Evolutionary conservation across 2,888 invertebrate species (phyloP), one percentile per base, ranked within the genome.

Genomic region (Netelia fuscicornis): DNA sequence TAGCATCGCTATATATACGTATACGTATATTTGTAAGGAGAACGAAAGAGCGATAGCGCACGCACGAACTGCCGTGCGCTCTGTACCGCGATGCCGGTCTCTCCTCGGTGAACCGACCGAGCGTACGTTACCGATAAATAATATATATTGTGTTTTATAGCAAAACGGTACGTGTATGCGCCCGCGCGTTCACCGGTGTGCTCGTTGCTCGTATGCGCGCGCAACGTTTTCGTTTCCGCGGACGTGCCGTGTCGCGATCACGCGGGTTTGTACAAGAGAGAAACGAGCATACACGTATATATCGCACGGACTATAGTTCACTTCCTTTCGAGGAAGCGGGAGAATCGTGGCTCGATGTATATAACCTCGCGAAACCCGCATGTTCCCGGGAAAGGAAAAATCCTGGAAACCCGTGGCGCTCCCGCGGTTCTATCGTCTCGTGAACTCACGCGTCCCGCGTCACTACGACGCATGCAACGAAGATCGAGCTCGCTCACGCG

Each of bases 131-230:
- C 79, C 85, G 86, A 85, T 83, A 86, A 86, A 85, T 86, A 82
- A 85, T 83, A 86, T 85, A 85, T 85, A 85, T 85, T 85, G 83
- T 86, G 85, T 85, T 86, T 86, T 86, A 85, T 86, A 83, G 77
- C n/a, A 81, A 84, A 81, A 84, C 64, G 77, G 77, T 81, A 81
- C 81, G 84, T 74, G 84, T 56, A 58, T 56, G 25, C n/a, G 20
- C 8, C 20, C 42, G 23, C 64, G 20, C 52, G 23, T 13, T 60
- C 8, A 9, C 2, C 72, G 20, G 37, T 13, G 72, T 60, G 13
- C 30, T 58, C 76, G 70, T 68, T 58, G 71, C 58, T 60, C 54
- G 62, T 75, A 25, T 52, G 10, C 76, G 60, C 60, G 67, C 58
- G 64, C 81, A 42, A 17, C 30, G 30, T 80, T 72, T 81, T 79